Evolutionary conservation across 2,888 invertebrate species (phyloP), one percentile per base, ranked within the genome.

Genomic region (Dryadula phaetusa): DNA sequence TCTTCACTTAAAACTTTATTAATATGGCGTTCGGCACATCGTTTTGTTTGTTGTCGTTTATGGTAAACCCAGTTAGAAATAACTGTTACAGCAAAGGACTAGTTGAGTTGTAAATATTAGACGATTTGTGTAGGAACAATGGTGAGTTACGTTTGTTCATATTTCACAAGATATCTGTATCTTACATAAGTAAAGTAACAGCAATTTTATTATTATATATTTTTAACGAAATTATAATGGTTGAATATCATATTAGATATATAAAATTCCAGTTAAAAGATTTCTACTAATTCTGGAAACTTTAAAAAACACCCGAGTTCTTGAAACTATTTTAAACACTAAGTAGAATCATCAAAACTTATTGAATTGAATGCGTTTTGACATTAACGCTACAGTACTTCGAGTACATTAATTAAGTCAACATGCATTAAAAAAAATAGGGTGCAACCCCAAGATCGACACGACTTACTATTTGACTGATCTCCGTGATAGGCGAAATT

Each of bases 381-480:
- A n/a, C n/a, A n/a, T n/a, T n/a, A n/a, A n/a, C n/a, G n/a, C n/a
- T n/a, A n/a, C n/a, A n/a, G n/a, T n/a, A 49, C 61, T 54, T 47
- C 10, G 53, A 66, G 63, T 40, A 61, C 25, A 53, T 66, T 63
- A 18, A 32, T 46, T 12, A 46, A 34, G 22, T 68, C 58, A 60
- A 42, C 66, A 68, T 64, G 66, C 69, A 70, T n/a, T 20, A 32
- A 54, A 60, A 66, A 68, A 68, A 69, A 56, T 53, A 68, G 68
- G 72, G 69, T 53, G 37, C 46, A 46, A 65, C 69, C 74, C 70
- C 56, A 72, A 70, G 52, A 58, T 64, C 58, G 66, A 69, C 66
- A 70, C 64, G 68, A 94, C 95, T 95, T 93, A 95, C 95, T 79
- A 95, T 94, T 93, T 95, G 95, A 79, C 94, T 94, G 88, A 95